Evolutionary conservation across 2,888 invertebrate genomes (phyloP), one percentile per base, ranked within the genome.

Genomic region (Anaspis maculata): DNA sequence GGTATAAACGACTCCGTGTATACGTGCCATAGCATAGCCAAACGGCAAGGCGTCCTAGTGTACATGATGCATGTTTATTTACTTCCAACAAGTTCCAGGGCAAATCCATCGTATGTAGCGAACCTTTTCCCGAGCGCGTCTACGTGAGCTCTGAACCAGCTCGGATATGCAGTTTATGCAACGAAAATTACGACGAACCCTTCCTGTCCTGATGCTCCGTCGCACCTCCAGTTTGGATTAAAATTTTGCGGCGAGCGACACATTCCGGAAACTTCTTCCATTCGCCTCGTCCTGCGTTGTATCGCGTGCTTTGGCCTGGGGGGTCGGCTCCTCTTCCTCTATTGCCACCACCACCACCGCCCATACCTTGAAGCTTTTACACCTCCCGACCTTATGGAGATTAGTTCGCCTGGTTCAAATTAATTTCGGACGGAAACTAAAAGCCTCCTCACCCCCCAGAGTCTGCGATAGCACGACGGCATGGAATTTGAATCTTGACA

Each of bases 211-310:
- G n/a, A n/a, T n/a, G n/a, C 33, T 34, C 34, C 34, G 34, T 38
- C 33, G 9, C 19, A 19, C 19, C n/a, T n/a, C 26, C 27, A 27
- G 27, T 38, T 31, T 22, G 34, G 48, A 49, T 49, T 49, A 49
- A 45, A 48, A 48, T 49, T 48, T 41, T 40, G 42, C 37, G 41
- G 44, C 40, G 40, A 46, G 37, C 9, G 46, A 46, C 49, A 46
- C 43, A 41, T 45, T 39, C 48, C 46, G 46, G 46, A 46, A 48
- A 39, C 42, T 9, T 19, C 9, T 19, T 9, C 5, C 19, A 19
- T 5, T 6, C 9, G 5, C 19, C 19, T 6, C 9, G 5, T 9
- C 19, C 34, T 42, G 41, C 44, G 36, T 48, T 42, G 45, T 39
- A 43, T 41, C 46, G 45, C 42, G 44, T 48, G 46, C 45, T 34